Evolutionary conservation across 1,140 invertebrate species (phyloP).

Genomic region (Heliconius melpomene): DNA sequence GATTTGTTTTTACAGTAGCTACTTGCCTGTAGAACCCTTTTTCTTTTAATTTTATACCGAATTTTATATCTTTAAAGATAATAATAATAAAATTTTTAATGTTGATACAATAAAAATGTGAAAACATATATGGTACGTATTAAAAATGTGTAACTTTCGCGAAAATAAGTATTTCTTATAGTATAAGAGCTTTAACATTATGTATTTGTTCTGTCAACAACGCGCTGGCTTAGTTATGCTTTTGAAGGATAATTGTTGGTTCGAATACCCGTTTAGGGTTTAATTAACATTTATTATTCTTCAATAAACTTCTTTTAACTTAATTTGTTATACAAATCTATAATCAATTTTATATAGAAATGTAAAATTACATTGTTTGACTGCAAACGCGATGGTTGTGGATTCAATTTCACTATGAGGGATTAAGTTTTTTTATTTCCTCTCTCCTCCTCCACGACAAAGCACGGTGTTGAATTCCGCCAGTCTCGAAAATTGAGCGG

Average conservation of each 20-base stretch:
- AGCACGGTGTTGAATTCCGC: no score
- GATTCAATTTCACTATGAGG: no score
- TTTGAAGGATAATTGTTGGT: not conserved
- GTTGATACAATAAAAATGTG: not conserved
- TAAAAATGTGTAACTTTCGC: not conserved
- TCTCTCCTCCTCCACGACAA: no score
- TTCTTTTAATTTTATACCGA: not conserved
- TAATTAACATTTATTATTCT: no score
- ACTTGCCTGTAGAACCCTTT: not conserved
- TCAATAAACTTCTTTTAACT: no score
- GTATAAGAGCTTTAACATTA: not conserved
- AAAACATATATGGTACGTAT: not conserved
- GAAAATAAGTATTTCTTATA: not conserved
- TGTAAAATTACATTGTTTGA: no score
- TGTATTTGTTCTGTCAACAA: not conserved
- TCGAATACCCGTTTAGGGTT: not conserved
- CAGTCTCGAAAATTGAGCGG: no score
- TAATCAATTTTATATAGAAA: no score
- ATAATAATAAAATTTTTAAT: not conserved
- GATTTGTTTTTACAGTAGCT: conserved; percentile 4
- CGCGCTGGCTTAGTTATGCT: not conserved
- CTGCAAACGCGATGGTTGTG: no score
- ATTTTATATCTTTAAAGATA: not conserved
- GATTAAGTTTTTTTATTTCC: no score
- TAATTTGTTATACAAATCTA: no score